Conservation (phyloP, 2,797 vertebrate species). For the Bufotes viridis region DNA sequence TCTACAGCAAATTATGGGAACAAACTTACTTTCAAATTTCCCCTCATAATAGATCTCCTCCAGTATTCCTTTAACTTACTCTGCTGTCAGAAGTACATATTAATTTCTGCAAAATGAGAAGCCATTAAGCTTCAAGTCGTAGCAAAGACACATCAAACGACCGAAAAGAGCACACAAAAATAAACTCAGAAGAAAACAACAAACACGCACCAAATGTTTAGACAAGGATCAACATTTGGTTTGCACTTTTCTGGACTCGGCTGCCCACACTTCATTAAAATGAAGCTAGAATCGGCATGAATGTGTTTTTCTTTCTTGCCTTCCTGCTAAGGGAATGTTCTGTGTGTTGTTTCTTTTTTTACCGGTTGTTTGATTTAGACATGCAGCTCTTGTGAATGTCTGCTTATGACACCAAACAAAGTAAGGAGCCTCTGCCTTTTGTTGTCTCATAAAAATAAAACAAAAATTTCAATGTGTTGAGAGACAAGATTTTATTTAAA, state of each 20-base stretch:
- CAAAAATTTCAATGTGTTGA: conserved; percentile 8
- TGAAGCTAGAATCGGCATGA: conserved; percentile 9
- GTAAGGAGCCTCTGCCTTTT: conserved; percentile 38
- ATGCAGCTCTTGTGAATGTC: conserved; percentile 30
- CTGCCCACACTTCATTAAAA: conserved; percentile 57
- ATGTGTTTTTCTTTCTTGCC: conserved; percentile 37
- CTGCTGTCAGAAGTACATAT: neutral
- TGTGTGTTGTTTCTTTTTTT: conserved; percentile 29
- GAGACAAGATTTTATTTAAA: neutral
- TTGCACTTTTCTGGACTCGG: conserved; percentile 40
- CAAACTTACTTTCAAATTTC: too few relatives aligned
- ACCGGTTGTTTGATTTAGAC: conserved; percentile 54
- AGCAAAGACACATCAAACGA: conserved; percentile 10
- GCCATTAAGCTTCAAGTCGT: neutral
- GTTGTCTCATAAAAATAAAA: conserved; percentile 38
- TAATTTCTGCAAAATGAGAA: neutral
- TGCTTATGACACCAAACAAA: conserved; percentile 21
- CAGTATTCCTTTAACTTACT: neutral
- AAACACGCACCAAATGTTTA: conserved; percentile 28
- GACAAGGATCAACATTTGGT: conserved; percentile 41
- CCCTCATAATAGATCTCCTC: too few relatives aligned
- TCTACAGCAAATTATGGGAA: too few relatives aligned
- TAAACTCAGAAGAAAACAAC: conserved; percentile 7
- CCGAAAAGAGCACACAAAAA: conserved; percentile 2
- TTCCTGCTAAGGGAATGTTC: conserved; percentile 51